Evolutionary conservation across 2,113 vertebrate species (phyloP), one percentile per base, ranked within the genome.

Genomic region (Hucho hucho): DNA sequence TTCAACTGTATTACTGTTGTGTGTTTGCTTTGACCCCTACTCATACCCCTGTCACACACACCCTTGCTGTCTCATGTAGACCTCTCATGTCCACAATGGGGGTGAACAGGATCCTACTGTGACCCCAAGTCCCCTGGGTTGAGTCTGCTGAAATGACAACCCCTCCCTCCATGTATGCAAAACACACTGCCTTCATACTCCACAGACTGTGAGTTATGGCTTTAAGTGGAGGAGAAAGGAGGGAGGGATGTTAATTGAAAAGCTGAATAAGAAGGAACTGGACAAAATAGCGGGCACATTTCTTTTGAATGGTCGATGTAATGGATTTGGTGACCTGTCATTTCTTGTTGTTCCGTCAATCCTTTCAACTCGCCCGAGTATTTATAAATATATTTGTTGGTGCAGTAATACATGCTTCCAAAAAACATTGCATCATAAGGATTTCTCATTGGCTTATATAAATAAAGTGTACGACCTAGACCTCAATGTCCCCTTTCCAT

Each of bases 401-500:
- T 77, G 69, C 74, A 0, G 64, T 74, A 84, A 79, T 84, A 83
- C 81, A 78, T 26, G 82, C 80, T 80, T 85, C 86, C 18, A 80
- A 81, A 89, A 85, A 77, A 49, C 88, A 87, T 86, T 91, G 87
- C 88, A 90, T 90, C 90, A 89, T 84, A 84, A 85, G 85, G 79
- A 89, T 91, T 91, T 91, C 88, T 92, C 89, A 90, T 88, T 87
- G 89, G 80, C 89, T 90, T 84, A 89, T 90, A 91, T 89, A 91
- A 91, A 92, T 91, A 88, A 90, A 88, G 87, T 88, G 85, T 89
- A 91, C 84, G 83, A 85, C 84, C 87, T 76, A 75, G 86, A 88
- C 89, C 89, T 87, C 89, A 91, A 92, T 88, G 89, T 87, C 87
- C 86, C 87, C 88, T 91, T 88, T 83, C 81, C 88, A 90, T 91